Conservation (phyloP, 2,888 invertebrate genomes). For the Drosophila paucipuncta region DNA sequence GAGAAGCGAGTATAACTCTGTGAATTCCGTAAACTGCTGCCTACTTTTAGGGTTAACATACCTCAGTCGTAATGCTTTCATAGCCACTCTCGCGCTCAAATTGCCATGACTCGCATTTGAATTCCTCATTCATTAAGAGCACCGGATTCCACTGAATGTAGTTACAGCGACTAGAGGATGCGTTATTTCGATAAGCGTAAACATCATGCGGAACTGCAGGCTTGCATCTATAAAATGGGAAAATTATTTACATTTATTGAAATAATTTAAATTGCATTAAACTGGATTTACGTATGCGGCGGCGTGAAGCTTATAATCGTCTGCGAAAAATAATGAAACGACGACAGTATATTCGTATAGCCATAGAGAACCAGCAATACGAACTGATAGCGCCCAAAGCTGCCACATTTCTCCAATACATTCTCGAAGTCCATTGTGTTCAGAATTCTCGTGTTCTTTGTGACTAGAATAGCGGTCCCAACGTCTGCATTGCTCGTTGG, state of each 20-base stretch:
- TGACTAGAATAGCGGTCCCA: neutral
- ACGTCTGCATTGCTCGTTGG: conserved; percentile 39
- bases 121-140: conserved; percentile 48
- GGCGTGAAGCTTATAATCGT: conserved; percentile 87
- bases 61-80: conserved; percentile 88
- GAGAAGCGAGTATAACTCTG: conserved; percentile 43
- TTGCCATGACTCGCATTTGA: conserved; percentile 86
- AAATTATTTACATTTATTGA: neutral
- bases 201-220: conserved; percentile 50
- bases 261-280: neutral
- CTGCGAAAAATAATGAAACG: conserved; percentile 87
- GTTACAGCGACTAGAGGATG: conserved; percentile 25
- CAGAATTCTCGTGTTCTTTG: neutral
- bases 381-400: conserved; percentile 86
- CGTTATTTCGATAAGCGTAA: neutral
- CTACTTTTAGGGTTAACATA: conserved; percentile 78
- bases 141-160: conserved; percentile 20
- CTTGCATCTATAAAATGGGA: conserved; percentile 66
- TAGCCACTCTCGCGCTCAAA: conserved; percentile 87
- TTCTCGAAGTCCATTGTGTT: conserved; percentile 85
- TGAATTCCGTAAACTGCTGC: neutral
- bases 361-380: conserved; percentile 86
- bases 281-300: conserved; percentile 83
- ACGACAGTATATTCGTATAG: conserved; percentile 86
- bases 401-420: conserved; percentile 86